phyloP scores from a whole-genome alignment of 2,797 vertebrate genomes.

The Jordanella pulchra region DNA sequence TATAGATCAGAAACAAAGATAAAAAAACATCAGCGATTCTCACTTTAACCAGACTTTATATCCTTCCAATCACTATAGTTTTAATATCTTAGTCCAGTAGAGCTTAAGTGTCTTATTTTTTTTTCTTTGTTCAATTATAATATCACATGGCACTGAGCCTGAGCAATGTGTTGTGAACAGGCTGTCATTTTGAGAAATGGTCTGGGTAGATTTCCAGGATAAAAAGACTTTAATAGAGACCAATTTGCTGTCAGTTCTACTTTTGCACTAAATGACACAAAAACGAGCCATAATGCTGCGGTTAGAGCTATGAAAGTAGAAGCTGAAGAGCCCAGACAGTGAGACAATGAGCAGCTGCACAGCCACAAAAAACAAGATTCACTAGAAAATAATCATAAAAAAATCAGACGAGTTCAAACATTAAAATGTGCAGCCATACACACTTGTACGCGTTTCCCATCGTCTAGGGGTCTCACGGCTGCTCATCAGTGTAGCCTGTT shows the following conservation, averaged over 20 bases:
- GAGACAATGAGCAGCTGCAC: not conserved
- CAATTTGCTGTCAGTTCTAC: slow-evolving; percentile 19
- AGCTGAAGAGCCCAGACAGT: slow-evolving; percentile 21
- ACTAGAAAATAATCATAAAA: slow-evolving; percentile 5
- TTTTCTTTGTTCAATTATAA: not conserved
- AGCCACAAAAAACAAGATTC: not conserved
- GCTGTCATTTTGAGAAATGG: slow-evolving; percentile 11
- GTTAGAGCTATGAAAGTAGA: slow-evolving; percentile 9
- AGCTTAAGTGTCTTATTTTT: slow-evolving; percentile 2
- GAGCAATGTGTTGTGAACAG: slow-evolving; percentile 10
- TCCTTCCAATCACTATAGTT: slow-evolving; percentile 5
- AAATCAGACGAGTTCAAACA: not conserved
- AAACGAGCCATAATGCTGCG: slow-evolving; percentile 19
- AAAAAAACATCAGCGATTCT: slow-evolving; percentile 5
- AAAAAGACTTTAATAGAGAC: slow-evolving; percentile 18
- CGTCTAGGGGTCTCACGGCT: slow-evolving; percentile 44
- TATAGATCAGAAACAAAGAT: slow-evolving; percentile 9
- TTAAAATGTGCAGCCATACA: slow-evolving; percentile 5
- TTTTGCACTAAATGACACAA: slow-evolving; percentile 7
- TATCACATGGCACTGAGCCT: slow-evolving; percentile 1
- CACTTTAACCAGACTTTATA: slow-evolving; percentile 5
- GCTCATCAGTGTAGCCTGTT: slow-evolving; percentile 59
- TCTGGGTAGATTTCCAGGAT: slow-evolving; percentile 10
- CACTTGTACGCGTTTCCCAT: slow-evolving; percentile 1
- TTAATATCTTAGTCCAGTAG: slow-evolving; percentile 11